Conservation (phyloP, 2,113 vertebrate species). For the Callaeas wilsoni region DNA sequence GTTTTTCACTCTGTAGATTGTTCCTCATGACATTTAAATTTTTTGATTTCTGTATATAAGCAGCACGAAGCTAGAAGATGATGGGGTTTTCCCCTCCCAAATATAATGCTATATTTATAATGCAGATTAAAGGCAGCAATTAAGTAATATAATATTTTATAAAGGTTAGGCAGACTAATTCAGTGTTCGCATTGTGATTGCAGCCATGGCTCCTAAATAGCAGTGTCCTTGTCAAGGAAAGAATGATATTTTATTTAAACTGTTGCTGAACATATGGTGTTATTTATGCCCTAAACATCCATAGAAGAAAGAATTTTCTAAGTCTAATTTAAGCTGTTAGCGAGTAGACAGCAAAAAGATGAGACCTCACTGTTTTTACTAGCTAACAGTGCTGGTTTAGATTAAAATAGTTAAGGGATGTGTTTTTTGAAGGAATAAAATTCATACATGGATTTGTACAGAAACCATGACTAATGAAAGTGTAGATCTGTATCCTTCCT, state of each 20-base stretch:
- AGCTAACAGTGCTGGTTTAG: background rate
- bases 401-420: conserved; percentile 20
- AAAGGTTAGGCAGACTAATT: background rate
- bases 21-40: conserved; percentile 62
- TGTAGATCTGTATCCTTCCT: background rate
- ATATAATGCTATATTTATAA: background rate
- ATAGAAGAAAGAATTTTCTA: conserved; percentile 30
- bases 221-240: conserved; percentile 22
- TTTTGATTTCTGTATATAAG: conserved; percentile 40
- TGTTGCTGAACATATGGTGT: conserved; percentile 38
- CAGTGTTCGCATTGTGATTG: background rate
- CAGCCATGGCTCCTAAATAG: background rate
- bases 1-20: conserved; percentile 64
- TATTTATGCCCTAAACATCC: conserved; percentile 45
- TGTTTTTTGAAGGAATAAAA: background rate
- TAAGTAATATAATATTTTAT: background rate
- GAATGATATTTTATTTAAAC: conserved; percentile 13
- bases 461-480: conserved; percentile 5
- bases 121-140: background rate
- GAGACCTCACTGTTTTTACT: conserved; percentile 24
- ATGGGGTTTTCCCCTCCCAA: background rate
- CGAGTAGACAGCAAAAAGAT: background rate
- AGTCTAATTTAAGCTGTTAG: conserved; percentile 41
- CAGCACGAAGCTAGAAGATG: background rate
- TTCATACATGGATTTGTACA: background rate